Evolutionary conservation across 2,888 invertebrate genomes (phyloP).

Genomic region (Achlya flavicornis): DNA sequence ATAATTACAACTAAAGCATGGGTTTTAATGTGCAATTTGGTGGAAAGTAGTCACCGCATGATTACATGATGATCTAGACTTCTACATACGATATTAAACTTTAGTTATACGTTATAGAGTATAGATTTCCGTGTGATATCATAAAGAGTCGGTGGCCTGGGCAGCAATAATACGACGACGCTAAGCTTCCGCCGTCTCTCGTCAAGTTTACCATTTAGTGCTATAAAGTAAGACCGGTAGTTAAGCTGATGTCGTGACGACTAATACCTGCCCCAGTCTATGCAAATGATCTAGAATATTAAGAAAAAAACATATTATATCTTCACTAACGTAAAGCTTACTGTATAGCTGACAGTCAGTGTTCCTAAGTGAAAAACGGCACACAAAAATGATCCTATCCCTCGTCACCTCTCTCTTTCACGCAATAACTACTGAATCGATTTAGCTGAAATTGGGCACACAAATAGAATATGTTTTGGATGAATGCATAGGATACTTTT

Average conservation of each 20-base stretch:
- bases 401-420: too few relatives aligned
- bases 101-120: constrained; percentile 17
- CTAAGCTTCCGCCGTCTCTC: constrained; percentile 43
- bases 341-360: too few relatives aligned
- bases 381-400: too few relatives aligned
- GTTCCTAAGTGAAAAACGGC: too few relatives aligned
- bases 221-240: constrained; percentile 13
- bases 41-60: constrained; percentile 29
- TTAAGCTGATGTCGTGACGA: constrained; percentile 14
- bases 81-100: constrained; percentile 19
- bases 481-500: too few relatives aligned
- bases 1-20: constrained; percentile 21
- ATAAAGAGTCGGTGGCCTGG: constrained; percentile 28
- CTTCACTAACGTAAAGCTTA: not conserved
- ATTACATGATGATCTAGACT: constrained; percentile 12
- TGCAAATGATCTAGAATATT: not conserved
- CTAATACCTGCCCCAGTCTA: constrained; percentile 7
- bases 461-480: too few relatives aligned
- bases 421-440: too few relatives aligned
- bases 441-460: too few relatives aligned
- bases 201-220: constrained; percentile 38
- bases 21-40: constrained; percentile 43
- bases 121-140: constrained; percentile 16
- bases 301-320: not conserved
- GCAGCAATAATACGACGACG: constrained; percentile 32